Base-by-base conservation (phyloP, 2,888 invertebrate genomes). In the Drosophila recens region DNA sequence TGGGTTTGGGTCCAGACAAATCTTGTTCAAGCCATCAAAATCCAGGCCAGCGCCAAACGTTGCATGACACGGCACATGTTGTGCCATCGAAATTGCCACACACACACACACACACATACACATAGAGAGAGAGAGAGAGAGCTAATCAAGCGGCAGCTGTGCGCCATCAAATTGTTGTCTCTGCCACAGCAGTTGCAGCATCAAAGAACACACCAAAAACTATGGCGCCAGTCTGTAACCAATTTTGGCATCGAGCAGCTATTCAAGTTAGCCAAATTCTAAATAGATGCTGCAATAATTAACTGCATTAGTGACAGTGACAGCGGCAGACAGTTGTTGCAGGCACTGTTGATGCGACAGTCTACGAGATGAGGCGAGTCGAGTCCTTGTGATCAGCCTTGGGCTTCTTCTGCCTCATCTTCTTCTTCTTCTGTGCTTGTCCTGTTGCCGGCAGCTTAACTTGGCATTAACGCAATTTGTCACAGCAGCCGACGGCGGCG, bases 401-500 rank as follows among this genome's bases (percentile, higher is more conserved):
- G 36, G 13, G 20, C 36, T 49, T 48, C 13, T 36, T 23, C 58
- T 9, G 27, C 3, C 38, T 64, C 57, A 75, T 63, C 65, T 40
- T 52, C 23, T 23, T 23, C 23, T 0, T 63, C 65, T 40, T 52
- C 53, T 52, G 13, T 34, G 27, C 57, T 10, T 45, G n/a, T 30
- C 10, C 36, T 66, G 54, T 78, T 66, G 67, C 77, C 75, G 52
- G 67, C 82, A 81, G 82, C 87, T 86, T 82, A 79, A 66, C 74
- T 73, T 79, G 80, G 87, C 87, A 87, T 86, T 87, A 86, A 80
- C 79, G 80, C 86, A 81, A 83, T 86, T 87, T 87, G 86, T 83
- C 80, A 82, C 83, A 71, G 58, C 85, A 79, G 54, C 52, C 74
- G 59, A 66, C 54, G 69, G 9, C 54, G 20, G 10, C 58, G 43